Evolutionary conservation across 92 coral and sea anemone species (phyloP), one percentile per base, ranked within the genome.

Genomic region (Montipora capitata): DNA sequence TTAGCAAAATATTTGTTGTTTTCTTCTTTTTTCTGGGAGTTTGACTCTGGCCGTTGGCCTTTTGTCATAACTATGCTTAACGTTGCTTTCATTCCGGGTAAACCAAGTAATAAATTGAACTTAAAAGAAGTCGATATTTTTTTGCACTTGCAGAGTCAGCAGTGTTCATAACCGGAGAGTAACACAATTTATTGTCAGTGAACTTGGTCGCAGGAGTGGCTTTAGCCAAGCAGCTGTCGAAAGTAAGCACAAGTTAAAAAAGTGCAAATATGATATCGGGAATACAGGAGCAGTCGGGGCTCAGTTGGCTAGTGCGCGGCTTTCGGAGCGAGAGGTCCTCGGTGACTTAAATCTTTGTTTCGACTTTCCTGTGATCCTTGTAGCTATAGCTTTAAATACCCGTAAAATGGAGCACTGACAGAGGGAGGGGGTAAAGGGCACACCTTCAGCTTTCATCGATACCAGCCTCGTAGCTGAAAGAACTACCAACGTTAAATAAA

Each of bases 91-190:
- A 68, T 68, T 68, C 66, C 66, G 15, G 66, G 66, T 61, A 61
- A 61, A 61, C 66, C 66, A 61, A 61, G 66, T 61, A 61, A 61
- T 61, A 61, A 61, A 61, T 2, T 61, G 66, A 61, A 61, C 66
- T 61, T 61, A 61, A 61, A 61, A 68, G 74, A 68, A 40, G 49
- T 68, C 74, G 16, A 7, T 68, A 68, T 68, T 3, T 40, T 40
- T 68, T 68, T 68, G 74, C 74, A 68, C 74, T 68, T 68, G 74
- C 49, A 68, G 74, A 68, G 74, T 68, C 74, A 68, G 74, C 74
- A 68, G 74, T 39, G 74, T 68, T 68, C 74, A 68, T 68, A 68
- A 68, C 74, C 49, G 51, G 16, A 68, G 74, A 68, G 51, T 68
- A 12, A 68, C 74, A 68, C 74, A 68, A 68, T 68, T 68, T 68